Base-by-base conservation (phyloP, 2,888 invertebrate species). In the Cantharis flavilabris region DNA sequence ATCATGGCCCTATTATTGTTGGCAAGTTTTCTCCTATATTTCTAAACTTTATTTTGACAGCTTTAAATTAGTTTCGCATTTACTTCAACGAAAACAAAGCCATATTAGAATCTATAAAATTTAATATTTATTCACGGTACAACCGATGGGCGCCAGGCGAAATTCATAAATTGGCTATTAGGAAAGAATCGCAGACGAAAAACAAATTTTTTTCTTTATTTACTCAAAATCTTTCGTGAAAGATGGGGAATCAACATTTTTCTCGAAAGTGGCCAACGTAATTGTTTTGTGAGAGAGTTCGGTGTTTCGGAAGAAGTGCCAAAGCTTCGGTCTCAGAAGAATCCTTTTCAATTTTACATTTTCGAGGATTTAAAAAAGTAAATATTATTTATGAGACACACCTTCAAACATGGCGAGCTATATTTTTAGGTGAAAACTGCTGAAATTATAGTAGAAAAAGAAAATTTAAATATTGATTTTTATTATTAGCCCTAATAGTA, bases 401-500 rank as follows among this genome's bases (percentile, higher is more conserved):
- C 33, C 33, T 49, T n/a, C 30, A n/a, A 49, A n/a, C 33, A n/a
- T n/a, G 11, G 33, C n/a, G 5, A 1, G n/a, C 11, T 4, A n/a
- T n/a, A 49, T 49, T 49, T n/a, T 49, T 49, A n/a, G 4, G n/a
- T 2, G n/a, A 13, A 49, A 49, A 11, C 13, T 49, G 4, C 33
- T n/a, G n/a, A 49, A 49, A 49, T 49, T 49, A 49, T 49, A 49
- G 33, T 49, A 49, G 33, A n/a, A 1, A n/a, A 49, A 49, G 7
- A 49, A 49, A 49, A 49, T 49, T 49, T 49, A 49, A 49, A 49
- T 49, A 49, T 49, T 65, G 65, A 23, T 65, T 65, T 64, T 33
- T 73, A 62, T 72, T 73, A 67, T 71, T 69, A 33, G 72, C 63
- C 69, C 72, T 70, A 69, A 62, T 67, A 49, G 69, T 65, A 75